Percentiles rank a stretch among this genome's conserved stretches.
Evolutionary conservation across 2,888 invertebrate genomes (phyloP).

Genomic region (Campaea margaritaria): DNA sequence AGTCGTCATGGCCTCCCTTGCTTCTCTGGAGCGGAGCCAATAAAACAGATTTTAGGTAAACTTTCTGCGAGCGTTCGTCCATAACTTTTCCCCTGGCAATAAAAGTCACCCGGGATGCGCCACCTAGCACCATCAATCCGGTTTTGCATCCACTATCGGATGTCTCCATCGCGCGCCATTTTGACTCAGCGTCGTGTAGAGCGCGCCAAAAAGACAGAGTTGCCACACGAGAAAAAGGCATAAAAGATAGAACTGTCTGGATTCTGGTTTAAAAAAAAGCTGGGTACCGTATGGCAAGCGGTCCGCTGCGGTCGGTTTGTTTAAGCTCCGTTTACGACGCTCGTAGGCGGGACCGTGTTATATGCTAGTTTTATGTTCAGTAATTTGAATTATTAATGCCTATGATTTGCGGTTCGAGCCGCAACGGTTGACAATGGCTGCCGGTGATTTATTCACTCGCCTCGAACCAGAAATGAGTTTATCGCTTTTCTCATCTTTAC

Average conservation of each 20-base stretch:
- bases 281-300: constrained; percentile 64
- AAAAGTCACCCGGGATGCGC: constrained; percentile 72
- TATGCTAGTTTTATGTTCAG: constrained; percentile 43
- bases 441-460: constrained; percentile 38
- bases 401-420: constrained; percentile 41
- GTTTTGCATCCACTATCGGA: constrained; percentile 74
- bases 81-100: constrained; percentile 73
- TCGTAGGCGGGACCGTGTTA: constrained; percentile 39
- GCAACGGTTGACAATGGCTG: constrained; percentile 42
- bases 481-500: constrained; percentile 32
- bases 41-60: constrained; percentile 72
- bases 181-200: constrained; percentile 42
- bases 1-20: constrained; percentile 52
- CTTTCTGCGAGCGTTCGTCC: constrained; percentile 65
- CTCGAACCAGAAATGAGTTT: constrained; percentile 40
- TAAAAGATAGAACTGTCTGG: constrained; percentile 50
- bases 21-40: constrained; percentile 75
- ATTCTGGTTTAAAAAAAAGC: constrained; percentile 60
- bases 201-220: constrained; percentile 61
- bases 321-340: constrained; percentile 58
- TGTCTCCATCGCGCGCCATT: constrained; percentile 73
- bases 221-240: constrained; percentile 52
- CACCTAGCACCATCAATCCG: constrained; percentile 75
- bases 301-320: constrained; percentile 63
- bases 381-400: constrained; percentile 45